Percentiles rank a stretch among this genome's conserved stretches.
These are phyloP conservation scores for Drosophila fuyamai DNA, from an alignment of 1,140 invertebrate genomes.

Conservation along the genomic window DNA sequence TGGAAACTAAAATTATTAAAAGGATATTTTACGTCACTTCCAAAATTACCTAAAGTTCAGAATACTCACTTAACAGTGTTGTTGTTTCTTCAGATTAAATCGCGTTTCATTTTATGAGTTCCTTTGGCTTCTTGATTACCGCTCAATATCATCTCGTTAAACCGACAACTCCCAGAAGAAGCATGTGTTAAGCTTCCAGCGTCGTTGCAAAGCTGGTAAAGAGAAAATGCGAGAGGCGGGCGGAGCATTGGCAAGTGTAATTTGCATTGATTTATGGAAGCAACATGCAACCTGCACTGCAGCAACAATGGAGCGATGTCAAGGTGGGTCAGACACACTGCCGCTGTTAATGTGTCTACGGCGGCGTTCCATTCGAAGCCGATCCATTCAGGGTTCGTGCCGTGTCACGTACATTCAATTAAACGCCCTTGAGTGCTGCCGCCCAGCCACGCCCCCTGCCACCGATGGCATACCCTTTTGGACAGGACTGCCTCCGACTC, in stretches of 20 bases:
- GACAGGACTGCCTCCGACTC: constrained; percentile 4
- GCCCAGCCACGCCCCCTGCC: constrained; percentile 42
- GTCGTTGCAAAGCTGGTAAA: constrained; percentile 48
- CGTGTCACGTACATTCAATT: constrained; percentile 79
- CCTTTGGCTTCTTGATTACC: background rate
- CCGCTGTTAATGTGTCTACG: constrained; percentile 78
- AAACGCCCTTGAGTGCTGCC: constrained; percentile 77
- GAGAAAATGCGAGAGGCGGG: background rate
- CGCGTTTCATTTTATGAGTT: background rate
- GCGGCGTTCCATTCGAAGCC: constrained; percentile 49
- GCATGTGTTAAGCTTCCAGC: constrained; percentile 70
- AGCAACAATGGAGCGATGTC: constrained; percentile 61
- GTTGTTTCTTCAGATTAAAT: background rate
- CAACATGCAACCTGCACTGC: constrained; percentile 36
- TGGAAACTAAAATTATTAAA: no score
- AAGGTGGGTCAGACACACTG: constrained; percentile 63
- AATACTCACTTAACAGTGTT: no score
- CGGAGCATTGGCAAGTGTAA: constrained; percentile 52
- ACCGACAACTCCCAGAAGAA: constrained; percentile 11
- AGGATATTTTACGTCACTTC: no score
- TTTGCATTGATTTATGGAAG: constrained; percentile 75
- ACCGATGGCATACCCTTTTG: background rate
- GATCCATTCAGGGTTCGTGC: constrained; percentile 39
- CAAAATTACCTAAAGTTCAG: no score
- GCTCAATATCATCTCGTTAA: constrained; percentile 6